Evolutionary conservation across 2,888 invertebrate genomes (phyloP), one percentile per base, ranked within the genome.

Genomic region (Thera obeliscata): DNA sequence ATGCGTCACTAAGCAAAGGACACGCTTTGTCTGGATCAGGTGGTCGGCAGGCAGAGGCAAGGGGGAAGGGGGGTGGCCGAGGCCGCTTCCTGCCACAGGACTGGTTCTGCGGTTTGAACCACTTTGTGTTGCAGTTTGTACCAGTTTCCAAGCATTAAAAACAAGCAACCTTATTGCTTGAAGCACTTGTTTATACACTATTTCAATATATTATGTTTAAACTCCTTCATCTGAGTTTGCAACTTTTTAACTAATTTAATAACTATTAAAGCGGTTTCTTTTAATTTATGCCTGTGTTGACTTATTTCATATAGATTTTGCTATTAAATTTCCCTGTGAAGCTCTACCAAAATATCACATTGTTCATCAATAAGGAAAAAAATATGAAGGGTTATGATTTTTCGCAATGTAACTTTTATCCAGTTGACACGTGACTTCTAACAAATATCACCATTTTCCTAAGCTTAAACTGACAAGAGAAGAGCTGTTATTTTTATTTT

Each of bases 11-110:
- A 80, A 80, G 84, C 81, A 91, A 91, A 91, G 91, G 91, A 91
- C 91, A 89, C 85, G 90, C 90, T 91, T 91, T 91, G 91, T 91
- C 91, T 91, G 90, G 90, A 90, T 88, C 91, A 89, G 89, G 90
- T 89, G 90, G 86, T 84, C 80, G 82, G 74, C 55, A 60, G 56
- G 73, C 59, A 12, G 68, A 69, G 70, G 41, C 6, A 41, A 41
- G 43, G 76, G 71, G 73, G 76, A 78, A 67, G 76, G 78, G 74
- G 73, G 74, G 74, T 73, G 75, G 82, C 83, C 90, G 90, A 90
- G 90, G 90, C 88, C 90, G 89, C 92, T 91, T 91, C 92, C 92
- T 91, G 91, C 86, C 90, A 84, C 82, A 85, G 84, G 89, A 92
- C 92, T 87, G 92, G 92, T 93, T 92, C 82, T 92, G 87, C 80